Evolutionary conservation across 2,113 vertebrate species (phyloP).

Genomic region (Nipponia nippon): DNA sequence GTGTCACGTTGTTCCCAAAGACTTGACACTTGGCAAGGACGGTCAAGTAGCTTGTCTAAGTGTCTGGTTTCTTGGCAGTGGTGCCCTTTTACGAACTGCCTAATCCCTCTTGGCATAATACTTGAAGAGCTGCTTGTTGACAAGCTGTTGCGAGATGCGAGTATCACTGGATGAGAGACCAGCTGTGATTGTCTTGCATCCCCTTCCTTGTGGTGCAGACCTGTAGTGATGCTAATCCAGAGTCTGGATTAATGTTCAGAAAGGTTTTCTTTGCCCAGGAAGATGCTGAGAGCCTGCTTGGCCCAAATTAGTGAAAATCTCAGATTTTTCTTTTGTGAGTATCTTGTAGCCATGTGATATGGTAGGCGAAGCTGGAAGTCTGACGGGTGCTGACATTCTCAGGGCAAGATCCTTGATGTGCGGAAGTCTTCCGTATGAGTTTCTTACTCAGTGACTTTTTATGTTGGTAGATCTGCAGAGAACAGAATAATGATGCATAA

Average conservation of each 20-base stretch:
- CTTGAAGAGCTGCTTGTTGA: not conserved
- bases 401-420: not conserved
- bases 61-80: not conserved
- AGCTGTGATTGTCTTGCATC: not conserved
- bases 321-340: not conserved
- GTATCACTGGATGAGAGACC: not conserved
- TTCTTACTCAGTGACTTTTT: not conserved
- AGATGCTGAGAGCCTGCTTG: not conserved
- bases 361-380: not conserved
- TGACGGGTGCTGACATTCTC: not conserved
- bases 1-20: not conserved
- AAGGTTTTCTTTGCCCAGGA: not conserved
- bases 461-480: constrained; percentile 80
- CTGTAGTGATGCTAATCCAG: not conserved
- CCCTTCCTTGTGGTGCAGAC: not conserved
- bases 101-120: not conserved
- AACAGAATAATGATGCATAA: constrained; percentile 94
- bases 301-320: not conserved
- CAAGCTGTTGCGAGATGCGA: not conserved
- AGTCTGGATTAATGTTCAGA: not conserved
- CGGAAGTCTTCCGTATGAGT: not conserved
- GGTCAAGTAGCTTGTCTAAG: not conserved
- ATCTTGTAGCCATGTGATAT: not conserved
- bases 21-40: not conserved
- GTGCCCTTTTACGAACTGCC: not conserved